These are phyloP conservation scores for Dipodomys stephensi DNA, from an alignment of 2,113 vertebrate genomes.

Conservation along the genomic window DNA sequence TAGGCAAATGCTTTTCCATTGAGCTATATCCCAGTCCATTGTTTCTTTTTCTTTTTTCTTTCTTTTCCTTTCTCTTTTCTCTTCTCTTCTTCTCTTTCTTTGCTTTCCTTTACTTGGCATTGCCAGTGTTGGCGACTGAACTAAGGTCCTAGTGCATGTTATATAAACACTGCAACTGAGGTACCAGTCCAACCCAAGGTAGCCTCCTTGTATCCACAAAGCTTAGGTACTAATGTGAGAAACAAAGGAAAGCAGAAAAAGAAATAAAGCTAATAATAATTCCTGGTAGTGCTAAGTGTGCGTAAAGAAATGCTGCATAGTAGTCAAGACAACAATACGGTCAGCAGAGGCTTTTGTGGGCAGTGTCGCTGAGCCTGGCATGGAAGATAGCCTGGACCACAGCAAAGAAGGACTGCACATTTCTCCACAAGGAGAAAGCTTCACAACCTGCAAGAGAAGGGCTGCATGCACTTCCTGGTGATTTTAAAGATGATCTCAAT, in stretches of 20 bases:
- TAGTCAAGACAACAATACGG: neutral
- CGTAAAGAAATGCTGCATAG: slow-evolving; percentile 13
- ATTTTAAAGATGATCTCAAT: neutral
- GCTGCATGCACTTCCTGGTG: too few species aligned
- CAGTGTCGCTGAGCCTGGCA: too few species aligned
- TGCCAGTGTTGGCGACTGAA: neutral
- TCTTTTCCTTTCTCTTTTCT: too few species aligned
- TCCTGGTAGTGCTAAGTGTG: neutral
- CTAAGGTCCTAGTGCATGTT: neutral
- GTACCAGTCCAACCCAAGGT: neutral
- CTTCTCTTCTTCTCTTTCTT: neutral
- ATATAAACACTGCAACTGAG: neutral
- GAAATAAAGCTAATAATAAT: slow-evolving; percentile 6
- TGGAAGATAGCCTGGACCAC: too few species aligned
- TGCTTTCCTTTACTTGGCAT: too few species aligned
- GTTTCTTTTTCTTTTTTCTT: too few species aligned
- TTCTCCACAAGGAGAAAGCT: neutral
- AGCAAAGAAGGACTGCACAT: neutral
- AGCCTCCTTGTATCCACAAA: neutral
- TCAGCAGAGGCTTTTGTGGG: neutral
- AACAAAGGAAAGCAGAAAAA: neutral
- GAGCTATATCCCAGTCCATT: too few species aligned
- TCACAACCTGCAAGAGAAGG: neutral
- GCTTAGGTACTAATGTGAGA: neutral
- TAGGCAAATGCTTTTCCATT: too few species aligned